Base-by-base conservation (phyloP, 2,797 vertebrate genomes). In the Myotis myotis region DNA sequence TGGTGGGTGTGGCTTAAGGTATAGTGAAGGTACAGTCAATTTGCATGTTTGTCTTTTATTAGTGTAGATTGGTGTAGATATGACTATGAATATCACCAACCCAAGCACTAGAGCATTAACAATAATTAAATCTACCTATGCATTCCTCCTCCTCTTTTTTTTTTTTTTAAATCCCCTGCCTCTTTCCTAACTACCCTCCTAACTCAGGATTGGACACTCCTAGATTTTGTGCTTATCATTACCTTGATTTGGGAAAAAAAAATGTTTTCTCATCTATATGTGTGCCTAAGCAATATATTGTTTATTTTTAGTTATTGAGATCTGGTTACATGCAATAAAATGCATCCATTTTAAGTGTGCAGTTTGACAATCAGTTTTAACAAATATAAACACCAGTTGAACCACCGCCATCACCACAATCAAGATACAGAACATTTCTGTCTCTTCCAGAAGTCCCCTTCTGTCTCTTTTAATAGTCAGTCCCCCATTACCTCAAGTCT, bases 231-330 rank as follows among this genome's bases (percentile, higher is more conserved):
- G 17, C 20, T 95, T 92, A 44, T 76, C 19, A 68, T 76, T 83
- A 80, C 33, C 23, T 95, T 76, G 64, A 57, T 86, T 86, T 95
- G 53, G 60, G 88, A 94, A 87, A 89, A 87, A 89, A 33, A 49
- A 2, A 0, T 86, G 11, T 84, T 84, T 76, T 55, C 51, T 90
- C 12, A 17, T 89, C n/a, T 66, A 0, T 78, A 30, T 87, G 6
- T 76, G 36, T 81, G 1, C 62, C 15, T 74, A 68, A 62, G n/a
- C 6, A 49, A 12, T 80, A 68, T 36, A 47, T 47, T 87, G 16
- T 72, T 81, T 76, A 80, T 47, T 87, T 92, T 78, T 55, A 49
- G 23, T 92, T 17, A 44, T 62, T 68, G 55, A 85, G 49, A 49
- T 57, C 49, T 86, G 12, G 57, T 72, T 89, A 64, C 3, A 30